These are phyloP conservation scores for Ascidia mentula DNA, from an alignment of 23 tunicate species.

Conservation along the genomic window DNA sequence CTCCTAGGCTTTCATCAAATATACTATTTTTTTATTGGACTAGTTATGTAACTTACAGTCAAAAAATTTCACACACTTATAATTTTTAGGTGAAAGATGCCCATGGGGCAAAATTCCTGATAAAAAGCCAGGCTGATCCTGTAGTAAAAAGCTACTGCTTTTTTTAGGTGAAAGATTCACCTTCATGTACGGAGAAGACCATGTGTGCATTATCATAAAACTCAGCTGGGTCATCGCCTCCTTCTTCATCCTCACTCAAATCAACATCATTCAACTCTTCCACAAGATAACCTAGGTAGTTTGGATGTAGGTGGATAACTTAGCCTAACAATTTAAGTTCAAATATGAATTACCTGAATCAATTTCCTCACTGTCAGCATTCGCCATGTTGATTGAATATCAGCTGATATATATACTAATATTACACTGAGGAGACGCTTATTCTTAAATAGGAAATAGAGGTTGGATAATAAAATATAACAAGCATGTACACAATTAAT, in stretches of 20 bases:
- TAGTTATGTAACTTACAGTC: too few species aligned
- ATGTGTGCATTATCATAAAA: slow-evolving; percentile 39
- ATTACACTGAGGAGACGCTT: background rate
- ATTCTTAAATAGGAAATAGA: background rate
- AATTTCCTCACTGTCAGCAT: background rate
- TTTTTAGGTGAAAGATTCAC: background rate
- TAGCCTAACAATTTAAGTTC: background rate
- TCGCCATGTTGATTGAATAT: background rate
- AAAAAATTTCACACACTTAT: too few species aligned
- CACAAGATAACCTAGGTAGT: background rate
- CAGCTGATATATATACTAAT: background rate
- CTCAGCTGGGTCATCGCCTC: slow-evolving; percentile 11
- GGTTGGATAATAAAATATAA: background rate
- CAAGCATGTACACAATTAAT: background rate
- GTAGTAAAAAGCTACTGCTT: too few species aligned
- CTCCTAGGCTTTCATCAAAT: too few species aligned
- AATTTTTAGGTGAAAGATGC: too few species aligned
- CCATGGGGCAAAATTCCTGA: background rate
- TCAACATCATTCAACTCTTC: slow-evolving; percentile 60
- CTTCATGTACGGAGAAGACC: slow-evolving; percentile 48
- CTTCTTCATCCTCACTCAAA: slow-evolving; percentile 19
- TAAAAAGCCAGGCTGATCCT: too few species aligned
- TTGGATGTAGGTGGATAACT: background rate
- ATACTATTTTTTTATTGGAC: too few species aligned
- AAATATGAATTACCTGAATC: background rate